These are phyloP conservation scores for Acleris cristana DNA, from an alignment of 2,888 invertebrate species.

Conservation along the genomic window DNA sequence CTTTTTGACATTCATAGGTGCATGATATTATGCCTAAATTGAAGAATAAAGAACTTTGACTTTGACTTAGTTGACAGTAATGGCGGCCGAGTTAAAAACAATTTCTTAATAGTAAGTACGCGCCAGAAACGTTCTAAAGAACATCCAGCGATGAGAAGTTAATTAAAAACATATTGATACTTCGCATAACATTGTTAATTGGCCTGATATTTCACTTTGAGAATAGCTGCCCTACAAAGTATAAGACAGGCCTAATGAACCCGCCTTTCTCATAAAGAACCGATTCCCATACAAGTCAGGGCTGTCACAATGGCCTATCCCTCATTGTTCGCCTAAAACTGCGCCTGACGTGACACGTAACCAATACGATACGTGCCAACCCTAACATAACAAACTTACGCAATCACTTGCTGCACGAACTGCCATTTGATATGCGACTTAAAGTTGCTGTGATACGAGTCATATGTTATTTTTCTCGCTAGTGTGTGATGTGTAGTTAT, in stretches of 20 bases:
- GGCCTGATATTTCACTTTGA: too few relatives aligned
- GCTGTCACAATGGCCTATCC: background rate
- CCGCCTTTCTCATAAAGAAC: background rate
- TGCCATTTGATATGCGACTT: background rate
- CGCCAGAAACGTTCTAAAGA: too few relatives aligned
- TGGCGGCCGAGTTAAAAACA: too few relatives aligned
- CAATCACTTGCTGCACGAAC: background rate
- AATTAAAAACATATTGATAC: too few relatives aligned
- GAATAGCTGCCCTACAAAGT: too few relatives aligned
- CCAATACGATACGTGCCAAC: slow-evolving; percentile 35
- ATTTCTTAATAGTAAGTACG: too few relatives aligned
- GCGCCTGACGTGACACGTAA: slow-evolving; percentile 22
- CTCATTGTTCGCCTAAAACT: slow-evolving; percentile 5
- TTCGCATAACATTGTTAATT: too few relatives aligned
- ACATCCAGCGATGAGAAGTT: too few relatives aligned
- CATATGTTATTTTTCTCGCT: background rate
- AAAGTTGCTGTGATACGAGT: background rate
- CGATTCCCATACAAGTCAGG: background rate
- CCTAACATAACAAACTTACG: background rate
- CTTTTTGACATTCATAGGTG: too few relatives aligned
- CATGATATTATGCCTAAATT: too few relatives aligned
- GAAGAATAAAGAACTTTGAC: too few relatives aligned
- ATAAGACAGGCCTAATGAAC: background rate
- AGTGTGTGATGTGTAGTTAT: background rate
- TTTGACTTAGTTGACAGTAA: too few relatives aligned